These are phyloP conservation scores for Phrynosoma blainvillii DNA, from an alignment of 2,113 vertebrate genomes.

Conservation along the genomic window DNA sequence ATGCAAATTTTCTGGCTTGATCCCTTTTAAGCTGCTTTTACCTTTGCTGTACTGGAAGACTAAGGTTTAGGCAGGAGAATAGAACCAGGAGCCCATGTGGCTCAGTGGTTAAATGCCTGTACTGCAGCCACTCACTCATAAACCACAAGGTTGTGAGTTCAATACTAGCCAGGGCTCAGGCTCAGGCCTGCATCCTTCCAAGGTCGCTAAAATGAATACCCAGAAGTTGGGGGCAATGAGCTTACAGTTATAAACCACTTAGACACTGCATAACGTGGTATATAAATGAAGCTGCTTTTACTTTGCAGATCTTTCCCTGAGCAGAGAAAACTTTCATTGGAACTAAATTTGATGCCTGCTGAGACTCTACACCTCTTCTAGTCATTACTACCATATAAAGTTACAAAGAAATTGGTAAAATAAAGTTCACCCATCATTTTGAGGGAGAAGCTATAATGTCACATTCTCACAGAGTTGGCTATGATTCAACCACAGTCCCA, in stretches of 20 bases:
- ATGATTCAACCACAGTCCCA: neutral
- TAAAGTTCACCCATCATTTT: neutral
- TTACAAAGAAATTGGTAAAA: neutral
- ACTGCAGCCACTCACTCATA: too few relatives aligned
- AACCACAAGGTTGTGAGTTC: too few relatives aligned
- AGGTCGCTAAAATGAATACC: too few relatives aligned
- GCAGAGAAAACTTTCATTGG: neutral
- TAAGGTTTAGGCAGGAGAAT: neutral
- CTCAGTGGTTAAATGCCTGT: too few relatives aligned
- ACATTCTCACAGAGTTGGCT: neutral
- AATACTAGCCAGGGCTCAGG: too few relatives aligned
- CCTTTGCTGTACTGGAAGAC: neutral
- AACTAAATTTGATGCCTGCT: neutral
- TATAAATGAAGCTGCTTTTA: too few relatives aligned
- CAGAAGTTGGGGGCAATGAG: too few relatives aligned
- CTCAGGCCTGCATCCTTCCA: too few relatives aligned
- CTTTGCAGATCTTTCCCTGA: neutral
- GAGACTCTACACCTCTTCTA: neutral
- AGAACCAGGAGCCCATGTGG: too few relatives aligned
- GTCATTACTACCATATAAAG: neutral
- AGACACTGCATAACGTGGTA: too few relatives aligned
- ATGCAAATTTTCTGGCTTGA: neutral
- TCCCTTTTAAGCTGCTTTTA: neutral
- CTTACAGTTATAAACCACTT: too few relatives aligned
- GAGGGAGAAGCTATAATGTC: neutral